Conservation (phyloP, 1,140 invertebrate species). For the Hyles euphorbiae region DNA sequence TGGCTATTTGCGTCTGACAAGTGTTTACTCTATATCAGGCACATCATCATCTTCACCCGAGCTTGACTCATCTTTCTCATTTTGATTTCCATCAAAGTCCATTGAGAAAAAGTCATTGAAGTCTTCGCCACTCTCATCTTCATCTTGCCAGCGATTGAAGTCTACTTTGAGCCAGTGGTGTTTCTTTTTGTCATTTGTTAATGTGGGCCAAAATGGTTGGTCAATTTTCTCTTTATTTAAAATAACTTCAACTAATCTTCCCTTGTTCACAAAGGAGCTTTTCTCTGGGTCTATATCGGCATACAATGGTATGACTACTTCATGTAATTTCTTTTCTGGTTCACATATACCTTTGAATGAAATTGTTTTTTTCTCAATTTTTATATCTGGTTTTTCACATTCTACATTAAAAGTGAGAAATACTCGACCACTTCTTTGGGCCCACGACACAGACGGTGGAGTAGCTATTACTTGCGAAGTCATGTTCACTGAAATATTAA, state of each 20-base stretch:
- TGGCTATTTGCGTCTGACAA: slow-evolving; percentile 18
- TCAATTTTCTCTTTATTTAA: slow-evolving; percentile 83
- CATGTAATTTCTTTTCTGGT: slow-evolving; percentile 89
- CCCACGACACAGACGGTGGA: slow-evolving; percentile 93
- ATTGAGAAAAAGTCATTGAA: slow-evolving; percentile 52
- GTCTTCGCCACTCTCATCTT: slow-evolving; percentile 76
- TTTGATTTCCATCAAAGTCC: slow-evolving; percentile 39
- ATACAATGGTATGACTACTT: slow-evolving; percentile 89
- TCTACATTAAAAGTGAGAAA: slow-evolving; percentile 93
- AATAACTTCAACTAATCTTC: slow-evolving; percentile 86
- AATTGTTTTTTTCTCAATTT: slow-evolving; percentile 86
- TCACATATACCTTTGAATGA: slow-evolving; percentile 91
- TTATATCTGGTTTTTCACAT: slow-evolving; percentile 87
- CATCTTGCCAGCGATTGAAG: slow-evolving; percentile 98
- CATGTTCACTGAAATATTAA: slow-evolving; percentile 38
- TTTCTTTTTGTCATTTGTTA: slow-evolving; percentile 92
- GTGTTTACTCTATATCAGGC: slow-evolving; percentile 51
- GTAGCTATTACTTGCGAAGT: slow-evolving; percentile 67
- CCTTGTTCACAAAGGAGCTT: slow-evolving; percentile 80
- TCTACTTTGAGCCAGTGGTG: slow-evolving; percentile 98
- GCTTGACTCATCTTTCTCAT: slow-evolving; percentile 52
- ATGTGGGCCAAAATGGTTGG: slow-evolving; percentile 90
- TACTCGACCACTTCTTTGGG: slow-evolving; percentile 87
- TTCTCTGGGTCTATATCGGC: slow-evolving; percentile 89
- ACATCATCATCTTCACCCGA: slow-evolving; percentile 60